Evolutionary conservation across 1,140 invertebrate genomes (phyloP).

Genomic region (Sinonovacula constricta): DNA sequence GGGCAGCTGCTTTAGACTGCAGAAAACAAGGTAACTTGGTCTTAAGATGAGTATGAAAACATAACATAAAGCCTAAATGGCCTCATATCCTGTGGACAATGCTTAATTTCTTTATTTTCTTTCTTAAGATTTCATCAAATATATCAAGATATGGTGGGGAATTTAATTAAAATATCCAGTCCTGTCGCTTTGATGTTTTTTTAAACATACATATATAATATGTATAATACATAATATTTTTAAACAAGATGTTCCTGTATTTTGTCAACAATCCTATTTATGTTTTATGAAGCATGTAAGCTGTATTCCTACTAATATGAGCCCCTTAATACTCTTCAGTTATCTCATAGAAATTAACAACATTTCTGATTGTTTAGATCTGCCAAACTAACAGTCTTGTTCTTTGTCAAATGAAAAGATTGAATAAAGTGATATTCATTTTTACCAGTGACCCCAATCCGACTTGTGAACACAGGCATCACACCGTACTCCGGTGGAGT

Average conservation of each 20-base stretch:
- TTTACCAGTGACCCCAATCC: background rate
- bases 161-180: too few species aligned
- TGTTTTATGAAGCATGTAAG: background rate
- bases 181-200: too few species aligned
- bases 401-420: background rate
- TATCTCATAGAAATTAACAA: too few species aligned
- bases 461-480: background rate
- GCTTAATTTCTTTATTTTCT: background rate
- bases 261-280: background rate
- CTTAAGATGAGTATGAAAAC: background rate
- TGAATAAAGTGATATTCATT: background rate
- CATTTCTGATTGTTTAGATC: background rate
- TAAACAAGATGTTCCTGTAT: too few species aligned
- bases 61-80: background rate
- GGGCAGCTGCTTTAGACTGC: background rate
- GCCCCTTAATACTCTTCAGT: too few species aligned
- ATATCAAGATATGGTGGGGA: too few species aligned
- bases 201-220: too few species aligned
- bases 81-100: background rate
- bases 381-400: background rate
- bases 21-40: background rate
- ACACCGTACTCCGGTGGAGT: slow-evolving; percentile 9
- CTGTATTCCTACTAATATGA: too few species aligned
- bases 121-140: too few species aligned
- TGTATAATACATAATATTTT: too few species aligned